Conservation (phyloP, 2,888 invertebrate genomes). For the Epistrophella euchroma region DNA sequence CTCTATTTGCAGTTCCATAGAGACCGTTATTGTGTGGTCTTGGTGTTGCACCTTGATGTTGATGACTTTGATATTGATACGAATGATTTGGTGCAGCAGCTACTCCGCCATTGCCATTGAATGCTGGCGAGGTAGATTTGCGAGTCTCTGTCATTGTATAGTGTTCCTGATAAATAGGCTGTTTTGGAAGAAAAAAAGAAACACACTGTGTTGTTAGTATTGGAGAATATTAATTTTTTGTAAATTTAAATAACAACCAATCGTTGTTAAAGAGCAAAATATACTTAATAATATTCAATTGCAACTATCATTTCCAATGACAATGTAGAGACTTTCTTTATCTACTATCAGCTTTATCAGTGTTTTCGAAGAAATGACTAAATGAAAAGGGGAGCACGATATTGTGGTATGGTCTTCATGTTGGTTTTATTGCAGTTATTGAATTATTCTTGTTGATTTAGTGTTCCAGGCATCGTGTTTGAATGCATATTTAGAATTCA, state of each 20-base stretch:
- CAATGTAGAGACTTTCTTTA: no score
- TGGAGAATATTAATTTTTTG: not conserved
- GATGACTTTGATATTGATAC: slow-evolving; percentile 80
- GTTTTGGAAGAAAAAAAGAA: slow-evolving; percentile 18
- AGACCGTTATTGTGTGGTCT: slow-evolving; percentile 47
- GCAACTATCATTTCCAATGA: not conserved
- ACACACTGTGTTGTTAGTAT: not conserved
- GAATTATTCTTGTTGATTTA: not conserved
- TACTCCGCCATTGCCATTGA: slow-evolving; percentile 73
- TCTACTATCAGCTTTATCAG: not conserved
- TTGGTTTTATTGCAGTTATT: not conserved
- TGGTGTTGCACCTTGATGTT: slow-evolving; percentile 62
- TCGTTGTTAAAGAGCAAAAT: not conserved
- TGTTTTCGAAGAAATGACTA: not conserved
- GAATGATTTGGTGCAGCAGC: slow-evolving; percentile 77
- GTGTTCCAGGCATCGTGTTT: not conserved
- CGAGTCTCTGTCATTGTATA: slow-evolving; percentile 81
- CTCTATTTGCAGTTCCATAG: slow-evolving; percentile 60
- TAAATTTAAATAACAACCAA: not conserved
- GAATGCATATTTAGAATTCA: not conserved
- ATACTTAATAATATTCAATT: not conserved
- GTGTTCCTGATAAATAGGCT: slow-evolving; percentile 82
- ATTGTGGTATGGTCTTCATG: not conserved
- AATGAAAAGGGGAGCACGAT: not conserved
- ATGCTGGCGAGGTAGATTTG: slow-evolving; percentile 78